phyloP scores from a whole-genome alignment of 2,113 vertebrate species.

The Empidonax alnorum region DNA sequence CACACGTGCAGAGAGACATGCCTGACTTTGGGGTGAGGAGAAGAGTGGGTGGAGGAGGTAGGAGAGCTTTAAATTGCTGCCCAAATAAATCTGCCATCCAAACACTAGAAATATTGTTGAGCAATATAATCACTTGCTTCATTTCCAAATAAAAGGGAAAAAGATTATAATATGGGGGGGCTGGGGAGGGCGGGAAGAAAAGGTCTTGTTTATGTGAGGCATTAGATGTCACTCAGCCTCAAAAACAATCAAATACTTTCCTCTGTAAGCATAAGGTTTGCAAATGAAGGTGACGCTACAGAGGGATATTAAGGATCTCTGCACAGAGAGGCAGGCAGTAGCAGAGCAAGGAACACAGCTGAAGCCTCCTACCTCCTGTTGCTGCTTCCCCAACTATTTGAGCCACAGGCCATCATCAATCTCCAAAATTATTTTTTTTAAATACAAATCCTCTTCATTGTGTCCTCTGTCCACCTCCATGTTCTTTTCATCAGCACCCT shows the following conservation, averaged over 20 bases:
- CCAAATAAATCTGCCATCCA: not conserved
- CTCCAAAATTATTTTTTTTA: not conserved
- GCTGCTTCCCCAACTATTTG: not conserved
- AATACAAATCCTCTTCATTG: not conserved
- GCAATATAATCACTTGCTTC: accelerated
- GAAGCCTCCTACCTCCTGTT: not conserved
- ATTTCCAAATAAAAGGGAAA: not conserved
- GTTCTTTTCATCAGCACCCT: not conserved
- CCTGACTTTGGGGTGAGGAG: accelerated
- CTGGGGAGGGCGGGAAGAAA: not conserved
- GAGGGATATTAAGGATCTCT: not conserved
- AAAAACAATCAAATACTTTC: not conserved
- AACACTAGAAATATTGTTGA: not conserved
- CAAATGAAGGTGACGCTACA: not conserved
- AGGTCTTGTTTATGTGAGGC: not conserved
- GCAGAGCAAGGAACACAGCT: not conserved
- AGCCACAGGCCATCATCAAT: not conserved
- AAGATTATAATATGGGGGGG: not conserved
- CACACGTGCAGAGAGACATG: accelerated
- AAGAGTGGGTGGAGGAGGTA: not conserved
- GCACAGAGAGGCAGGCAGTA: not conserved
- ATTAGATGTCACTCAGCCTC: not conserved
- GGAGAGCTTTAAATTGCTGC: not conserved
- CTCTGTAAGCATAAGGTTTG: not conserved
- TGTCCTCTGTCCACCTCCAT: accelerated